Evolutionary conservation across 2,797 vertebrate genomes (phyloP).

Genomic region (Bryconaethiops microstoma): DNA sequence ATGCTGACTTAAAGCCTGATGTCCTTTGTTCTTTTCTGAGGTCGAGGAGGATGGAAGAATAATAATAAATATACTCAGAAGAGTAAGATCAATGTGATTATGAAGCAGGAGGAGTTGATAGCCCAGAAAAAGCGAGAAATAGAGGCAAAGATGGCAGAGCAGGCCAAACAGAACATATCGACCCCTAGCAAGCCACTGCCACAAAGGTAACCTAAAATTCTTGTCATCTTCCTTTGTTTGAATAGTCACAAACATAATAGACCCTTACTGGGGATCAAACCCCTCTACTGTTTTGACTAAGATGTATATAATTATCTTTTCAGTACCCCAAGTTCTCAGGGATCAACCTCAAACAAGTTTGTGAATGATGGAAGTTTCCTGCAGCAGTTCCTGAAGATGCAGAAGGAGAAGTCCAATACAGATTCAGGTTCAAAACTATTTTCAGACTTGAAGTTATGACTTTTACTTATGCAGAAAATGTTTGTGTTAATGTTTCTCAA

Average conservation of each 20-base stretch:
- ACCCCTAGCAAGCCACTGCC: conserved; percentile 72
- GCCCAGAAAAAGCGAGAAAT: conserved; percentile 96
- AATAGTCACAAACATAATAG: background rate
- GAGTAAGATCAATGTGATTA: conserved; percentile 88
- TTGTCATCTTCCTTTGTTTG: background rate
- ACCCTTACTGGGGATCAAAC: background rate
- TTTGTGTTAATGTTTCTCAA: too few species aligned
- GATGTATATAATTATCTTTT: conserved; percentile 11
- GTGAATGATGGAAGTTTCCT: conserved; percentile 96
- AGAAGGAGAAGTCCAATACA: conserved; percentile 84
- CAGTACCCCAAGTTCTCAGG: conserved; percentile 71
- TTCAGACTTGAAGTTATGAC: background rate
- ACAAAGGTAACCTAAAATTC: conserved; percentile 67
- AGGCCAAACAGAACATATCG: conserved; percentile 78
- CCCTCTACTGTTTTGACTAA: background rate
- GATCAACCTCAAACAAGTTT: conserved; percentile 88
- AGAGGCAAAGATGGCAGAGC: conserved; percentile 89
- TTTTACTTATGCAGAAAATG: background rate
- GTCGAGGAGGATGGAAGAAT: conserved; percentile 86
- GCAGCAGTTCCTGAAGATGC: conserved; percentile 96
- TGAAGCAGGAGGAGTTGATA: conserved; percentile 94
- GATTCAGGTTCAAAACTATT: conserved; percentile 65
- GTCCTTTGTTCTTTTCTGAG: conserved; percentile 64
- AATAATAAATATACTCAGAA: conserved; percentile 76
- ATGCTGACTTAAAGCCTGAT: background rate